Conservation (phyloP, 2,113 vertebrate species). For the Sebastes fasciatus region DNA sequence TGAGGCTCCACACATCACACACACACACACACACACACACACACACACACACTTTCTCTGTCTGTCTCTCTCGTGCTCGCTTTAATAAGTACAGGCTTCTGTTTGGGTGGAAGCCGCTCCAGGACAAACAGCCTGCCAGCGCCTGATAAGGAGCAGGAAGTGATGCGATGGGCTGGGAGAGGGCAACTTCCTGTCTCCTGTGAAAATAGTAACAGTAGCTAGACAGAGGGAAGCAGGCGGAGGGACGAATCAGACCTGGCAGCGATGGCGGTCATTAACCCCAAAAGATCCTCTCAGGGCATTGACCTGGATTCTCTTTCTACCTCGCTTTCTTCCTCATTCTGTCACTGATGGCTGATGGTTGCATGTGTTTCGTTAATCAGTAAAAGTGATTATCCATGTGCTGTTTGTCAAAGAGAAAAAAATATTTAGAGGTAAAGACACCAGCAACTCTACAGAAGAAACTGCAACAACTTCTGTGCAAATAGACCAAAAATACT, state of each 20-base stretch:
- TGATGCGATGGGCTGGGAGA: slow-evolving; percentile 65
- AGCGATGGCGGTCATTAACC: slow-evolving; percentile 16
- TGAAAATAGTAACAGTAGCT: slow-evolving; percentile 76
- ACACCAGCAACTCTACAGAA: background rate
- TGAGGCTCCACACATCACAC: background rate
- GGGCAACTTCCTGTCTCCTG: slow-evolving; percentile 75
- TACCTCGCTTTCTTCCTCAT: slow-evolving; percentile 31
- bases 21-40: background rate
- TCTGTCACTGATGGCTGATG: background rate
- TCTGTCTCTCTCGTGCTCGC: background rate
- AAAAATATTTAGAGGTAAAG: background rate
- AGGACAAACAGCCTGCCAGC: slow-evolving; percentile 76
- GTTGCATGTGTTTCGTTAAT: slow-evolving; percentile 61
- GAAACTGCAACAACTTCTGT: background rate
- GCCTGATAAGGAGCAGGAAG: slow-evolving; percentile 72
- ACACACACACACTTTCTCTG: background rate
- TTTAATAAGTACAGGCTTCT: slow-evolving; percentile 25
- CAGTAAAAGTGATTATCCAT: slow-evolving; percentile 50
- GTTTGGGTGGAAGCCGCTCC: slow-evolving; percentile 65
- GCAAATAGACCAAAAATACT: background rate
- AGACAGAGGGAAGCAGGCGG: slow-evolving; percentile 44
- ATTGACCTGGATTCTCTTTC: background rate
- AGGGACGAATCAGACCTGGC: slow-evolving; percentile 17
- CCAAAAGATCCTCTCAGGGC: background rate
- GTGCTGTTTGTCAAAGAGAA: slow-evolving; percentile 32